Base-by-base conservation (phyloP, 2,888 invertebrate genomes). In the Sceliomorpha sp. region DNA sequence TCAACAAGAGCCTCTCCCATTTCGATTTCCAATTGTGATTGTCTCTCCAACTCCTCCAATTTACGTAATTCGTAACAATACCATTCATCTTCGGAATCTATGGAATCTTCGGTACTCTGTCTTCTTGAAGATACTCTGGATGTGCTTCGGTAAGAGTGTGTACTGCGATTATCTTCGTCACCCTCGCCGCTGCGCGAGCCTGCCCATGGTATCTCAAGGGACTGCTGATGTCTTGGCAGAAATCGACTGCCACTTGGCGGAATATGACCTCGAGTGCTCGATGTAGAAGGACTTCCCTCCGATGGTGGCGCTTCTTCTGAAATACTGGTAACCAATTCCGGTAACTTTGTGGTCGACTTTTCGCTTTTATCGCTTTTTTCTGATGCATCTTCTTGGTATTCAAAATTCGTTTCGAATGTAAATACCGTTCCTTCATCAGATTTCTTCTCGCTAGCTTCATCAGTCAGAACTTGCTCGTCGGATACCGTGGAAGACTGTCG, bases 61-160 rank as follows among this genome's bases (percentile, higher is more conserved):
- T 96, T 96, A 53, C 95, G 90, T 58, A 96, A 87, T 84, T 97
- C 96, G 84, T 97, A 96, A 78, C 95, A 95, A 80, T 96, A 97
- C 94, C 96, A 97, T 86, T 97, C 96, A 82, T 97, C 97, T 88
- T 97, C 97, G 15, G 95, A 96, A 85, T 97, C 97, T 58, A 97
- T 96, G 79, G 96, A 96, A 78, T 96, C 96, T 89, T 97, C 97
- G 0, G 96, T 96, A 81, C 96, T 96, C 89, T 97, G 96, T 45
- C 96, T 91, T 73, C 96, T 90, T 0, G 96, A 96, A 1, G 96
- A 96, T 0, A 95, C 94, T 75, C 95, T 90, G 0, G 96, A 96
- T 0, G 95, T 93, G 78, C 96, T 96, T 75, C 96, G 91, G 91
- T 94, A 95, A 0, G 96, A 96, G 89, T 96, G 94, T 1, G 95